Evolutionary conservation across 2,888 invertebrate genomes (phyloP).

Genomic region (Euproctis similis): DNA sequence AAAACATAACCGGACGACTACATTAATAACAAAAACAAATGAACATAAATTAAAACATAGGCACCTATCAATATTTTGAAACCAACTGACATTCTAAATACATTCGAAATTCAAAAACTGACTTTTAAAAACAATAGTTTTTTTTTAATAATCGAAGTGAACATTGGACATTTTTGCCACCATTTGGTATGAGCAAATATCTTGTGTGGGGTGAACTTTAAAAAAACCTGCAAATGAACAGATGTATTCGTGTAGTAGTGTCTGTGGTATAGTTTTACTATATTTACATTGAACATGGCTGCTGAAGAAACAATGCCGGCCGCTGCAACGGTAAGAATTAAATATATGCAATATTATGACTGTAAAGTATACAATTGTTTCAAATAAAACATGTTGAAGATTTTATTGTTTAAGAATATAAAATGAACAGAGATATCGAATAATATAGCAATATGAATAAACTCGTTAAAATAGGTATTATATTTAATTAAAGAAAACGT

Average conservation of each 20-base stretch:
- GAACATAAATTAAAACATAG: conserved; percentile 12
- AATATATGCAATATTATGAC: too few species aligned
- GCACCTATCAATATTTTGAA: conserved; percentile 2
- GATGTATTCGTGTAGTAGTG: conserved; percentile 16
- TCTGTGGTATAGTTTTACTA: conserved; percentile 19
- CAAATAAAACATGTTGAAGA: too few species aligned
- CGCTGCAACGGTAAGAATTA: conserved; percentile 45
- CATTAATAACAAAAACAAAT: conserved; percentile 30
- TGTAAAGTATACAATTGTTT: too few species aligned
- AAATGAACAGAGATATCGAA: too few species aligned
- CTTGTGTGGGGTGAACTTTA: background rate
- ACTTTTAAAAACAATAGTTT: background rate
- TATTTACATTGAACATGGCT: conserved; percentile 39
- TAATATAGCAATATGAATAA: too few species aligned
- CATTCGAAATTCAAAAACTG: background rate
- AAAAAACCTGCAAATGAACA: conserved; percentile 8
- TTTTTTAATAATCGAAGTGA: background rate
- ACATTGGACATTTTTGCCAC: background rate
- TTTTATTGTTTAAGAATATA: too few species aligned
- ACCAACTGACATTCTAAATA: too few species aligned
- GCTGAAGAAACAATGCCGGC: conserved; percentile 50
- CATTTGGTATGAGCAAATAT: background rate
- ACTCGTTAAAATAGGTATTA: too few species aligned
- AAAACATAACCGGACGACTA: conserved; percentile 75
- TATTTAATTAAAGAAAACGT: too few species aligned